Conservation (phyloP, 1,140 invertebrate species). For the Scaptomyza montana region DNA sequence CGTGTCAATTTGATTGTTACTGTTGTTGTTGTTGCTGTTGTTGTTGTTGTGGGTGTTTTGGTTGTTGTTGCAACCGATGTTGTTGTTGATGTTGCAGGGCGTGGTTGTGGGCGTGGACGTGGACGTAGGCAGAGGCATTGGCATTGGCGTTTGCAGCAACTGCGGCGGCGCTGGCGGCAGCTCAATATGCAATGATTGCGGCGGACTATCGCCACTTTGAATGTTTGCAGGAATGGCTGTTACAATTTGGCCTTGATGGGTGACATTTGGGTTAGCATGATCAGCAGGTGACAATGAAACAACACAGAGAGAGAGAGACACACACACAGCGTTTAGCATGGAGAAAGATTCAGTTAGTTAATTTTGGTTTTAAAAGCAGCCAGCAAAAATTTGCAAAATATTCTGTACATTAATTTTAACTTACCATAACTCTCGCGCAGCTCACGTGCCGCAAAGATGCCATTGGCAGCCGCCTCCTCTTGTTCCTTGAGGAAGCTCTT, state of each 20-base stretch:
- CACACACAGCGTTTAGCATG: constrained; percentile 62
- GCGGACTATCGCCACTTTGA: constrained; percentile 78
- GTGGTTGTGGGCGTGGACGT: constrained; percentile 19
- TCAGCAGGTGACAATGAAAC: constrained; percentile 69
- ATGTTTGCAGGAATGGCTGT: constrained; percentile 81
- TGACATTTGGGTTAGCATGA: constrained; percentile 66
- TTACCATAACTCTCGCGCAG: constrained; percentile 84
- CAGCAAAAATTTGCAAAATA: constrained; percentile 16
- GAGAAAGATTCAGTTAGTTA: constrained; percentile 70
- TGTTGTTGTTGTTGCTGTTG: constrained; percentile 17
- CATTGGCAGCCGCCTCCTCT: constrained; percentile 87
- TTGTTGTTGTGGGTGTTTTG: constrained; percentile 33
- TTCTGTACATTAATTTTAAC: constrained; percentile 16
- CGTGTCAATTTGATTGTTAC: constrained; percentile 58
- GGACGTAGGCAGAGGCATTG: constrained; percentile 3
- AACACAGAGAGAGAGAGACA: constrained; percentile 36
- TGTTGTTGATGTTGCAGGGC: constrained; percentile 34
- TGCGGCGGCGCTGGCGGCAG: constrained; percentile 23
- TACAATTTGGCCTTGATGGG: constrained; percentile 75
- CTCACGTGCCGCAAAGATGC: constrained; percentile 84
- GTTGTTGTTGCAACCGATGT: constrained; percentile 11
- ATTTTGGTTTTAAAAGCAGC: constrained; percentile 58
- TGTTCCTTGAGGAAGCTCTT: constrained; percentile 92
- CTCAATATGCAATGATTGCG: constrained; percentile 69
- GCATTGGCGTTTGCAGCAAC: constrained; percentile 14